Evolutionary conservation across 2,797 vertebrate genomes (phyloP), one percentile per base, ranked within the genome.

Genomic region (Fistularia commersonii): DNA sequence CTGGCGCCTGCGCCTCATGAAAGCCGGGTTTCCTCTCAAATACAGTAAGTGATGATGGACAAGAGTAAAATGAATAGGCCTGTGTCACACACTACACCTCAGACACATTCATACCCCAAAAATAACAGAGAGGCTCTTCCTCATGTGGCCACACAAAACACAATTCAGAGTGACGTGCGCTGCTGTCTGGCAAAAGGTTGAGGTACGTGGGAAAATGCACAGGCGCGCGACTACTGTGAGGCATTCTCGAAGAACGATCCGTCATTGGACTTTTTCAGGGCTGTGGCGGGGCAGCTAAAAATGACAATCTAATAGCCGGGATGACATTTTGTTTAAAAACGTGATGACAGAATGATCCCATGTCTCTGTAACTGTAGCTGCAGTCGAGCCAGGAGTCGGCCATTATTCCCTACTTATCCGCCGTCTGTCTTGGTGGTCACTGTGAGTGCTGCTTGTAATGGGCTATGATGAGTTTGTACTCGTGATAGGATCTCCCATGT

Each of bases 281-380:
- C 72, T 54, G 64, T 81, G 81, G 88, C 83, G 78, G 77, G 71
- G 72, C 65, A 73, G 81, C 81, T 83, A 79, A 84, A 87, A 86
- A 85, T 85, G 85, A 87, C 85, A 86, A 82, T 82, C 74, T 86
- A 88, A 90, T 84, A 85, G 77, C 78, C 50, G 61, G 72, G 75
- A 80, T 87, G 82, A 89, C 84, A 88, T 84, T 88, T 85, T 85
- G 77, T 88, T 84, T 82, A 82, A 86, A 82, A 86, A 82, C 52
- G 59, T 77, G 85, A 85, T 87, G 87, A 88, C 84, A 88, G 80
- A 81, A 83, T 76, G 82, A 85, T 82, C 78, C 83, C 69, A 66
- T 64, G 80, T 80, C 78, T 82, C 65, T 67, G 80, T 85, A 86
- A 80, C 79, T 79, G 82, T 80, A 83, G 79, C 85, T 85, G 73